Base-by-base conservation (phyloP, 2,113 vertebrate species). In the Ploceus nigricollis region DNA sequence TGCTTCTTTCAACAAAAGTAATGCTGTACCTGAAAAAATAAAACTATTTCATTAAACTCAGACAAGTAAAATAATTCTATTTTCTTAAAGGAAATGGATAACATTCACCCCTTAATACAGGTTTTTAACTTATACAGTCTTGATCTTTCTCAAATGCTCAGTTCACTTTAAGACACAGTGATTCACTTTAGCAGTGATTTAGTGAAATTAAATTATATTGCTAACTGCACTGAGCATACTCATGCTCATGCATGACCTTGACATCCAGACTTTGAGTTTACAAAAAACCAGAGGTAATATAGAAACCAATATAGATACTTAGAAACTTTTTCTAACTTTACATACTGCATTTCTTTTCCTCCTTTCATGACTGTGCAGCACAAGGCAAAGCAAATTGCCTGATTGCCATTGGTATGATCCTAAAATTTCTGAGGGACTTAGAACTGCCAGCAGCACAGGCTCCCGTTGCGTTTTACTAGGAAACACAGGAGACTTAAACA, bases 1-100 rank as follows among this genome's bases (percentile, higher is more conserved):
- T 97, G 61, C 93, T 97, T 96, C 99, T 98, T 96, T 99, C 99
- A 96, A 99, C 84, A 85, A 99, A 96, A 20, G 98, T 98, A 65
- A 99, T 98, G 92, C 98, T 97, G 88, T 98, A 99, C 68, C 99
- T 99, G 96, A 37, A 97, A 83, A 91, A 96, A 39, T 13, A 2
- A 93, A 91, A 90, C 57, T 44, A 73, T 54, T 85, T 79, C 50
- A 80, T 68, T 61, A 71, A 63, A 48, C 23, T 72, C 48, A 83
- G 53, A 58, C 64, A 72, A 75, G 24, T 73, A 54, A 96, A 86
- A 89, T 27, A 65, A 42, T 40, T 33, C 39, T 31, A 64, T 82
- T 70, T 76, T 76, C 76, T 54, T 94, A 80, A 91, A 78, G 66
- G 4, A 77, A 88, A 84, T 61, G 0, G 56, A 10, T 48, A 79